A percentile compares a stretch with the other conserved stretches of the same genome.
Conservation (phyloP, 2,113 vertebrate species). For the Pavo muticus region DNA sequence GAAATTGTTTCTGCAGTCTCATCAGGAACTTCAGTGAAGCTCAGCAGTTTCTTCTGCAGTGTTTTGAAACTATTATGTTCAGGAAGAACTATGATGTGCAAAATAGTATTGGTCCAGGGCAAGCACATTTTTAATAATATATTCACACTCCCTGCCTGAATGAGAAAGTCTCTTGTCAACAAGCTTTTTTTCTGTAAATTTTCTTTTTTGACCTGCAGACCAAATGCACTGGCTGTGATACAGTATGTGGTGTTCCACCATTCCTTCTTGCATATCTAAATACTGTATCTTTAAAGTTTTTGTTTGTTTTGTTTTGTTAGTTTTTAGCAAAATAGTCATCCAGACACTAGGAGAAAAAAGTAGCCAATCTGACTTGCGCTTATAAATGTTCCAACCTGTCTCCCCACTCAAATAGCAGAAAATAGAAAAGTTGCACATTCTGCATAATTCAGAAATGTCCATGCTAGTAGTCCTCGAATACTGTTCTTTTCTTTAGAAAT, state of each 20-base stretch:
- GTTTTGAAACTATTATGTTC: neutral
- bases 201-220: neutral
- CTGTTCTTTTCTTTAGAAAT: neutral
- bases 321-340: neutral
- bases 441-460: neutral
- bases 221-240: neutral
- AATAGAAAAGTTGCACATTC: neutral
- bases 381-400: neutral
- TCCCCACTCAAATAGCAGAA: neutral
- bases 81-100: neutral
- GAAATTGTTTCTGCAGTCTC: neutral
- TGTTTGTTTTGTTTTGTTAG: neutral
- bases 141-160: neutral
- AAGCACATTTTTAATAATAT: neutral
- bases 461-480: neutral
- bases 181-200: neutral
- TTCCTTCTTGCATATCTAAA: neutral
- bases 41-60: neutral
- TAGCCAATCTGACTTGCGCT: neutral
- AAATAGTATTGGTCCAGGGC: neutral
- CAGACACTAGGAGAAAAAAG: fast-evolving
- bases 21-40: neutral
- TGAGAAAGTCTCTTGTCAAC: neutral
- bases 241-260: neutral
- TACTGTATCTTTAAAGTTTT: neutral